These are phyloP conservation scores for Lagopus muta DNA, from an alignment of 2,113 vertebrate genomes.

Conservation along the genomic window DNA sequence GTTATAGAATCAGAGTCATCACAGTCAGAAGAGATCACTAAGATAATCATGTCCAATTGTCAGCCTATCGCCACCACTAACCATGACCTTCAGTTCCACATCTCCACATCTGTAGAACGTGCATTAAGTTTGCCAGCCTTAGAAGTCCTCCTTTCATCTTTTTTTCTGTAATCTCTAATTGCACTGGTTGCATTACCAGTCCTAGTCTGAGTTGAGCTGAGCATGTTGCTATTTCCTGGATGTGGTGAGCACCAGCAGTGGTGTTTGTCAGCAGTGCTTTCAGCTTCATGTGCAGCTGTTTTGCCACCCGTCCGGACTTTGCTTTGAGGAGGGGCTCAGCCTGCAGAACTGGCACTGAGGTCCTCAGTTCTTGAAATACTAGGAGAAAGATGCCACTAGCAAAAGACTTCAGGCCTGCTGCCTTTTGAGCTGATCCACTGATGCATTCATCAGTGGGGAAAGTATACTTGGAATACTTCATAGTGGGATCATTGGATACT, in stretches of 20 bases:
- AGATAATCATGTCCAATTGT: no score
- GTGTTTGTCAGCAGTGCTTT: background rate
- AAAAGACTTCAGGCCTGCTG: background rate
- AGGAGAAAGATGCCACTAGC: background rate
- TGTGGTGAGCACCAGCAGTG: background rate
- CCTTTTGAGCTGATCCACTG: background rate
- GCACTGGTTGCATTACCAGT: background rate
- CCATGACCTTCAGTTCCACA: no score
- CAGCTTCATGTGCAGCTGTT: background rate
- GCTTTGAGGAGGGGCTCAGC: background rate
- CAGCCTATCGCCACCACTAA: no score
- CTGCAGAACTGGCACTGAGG: background rate
- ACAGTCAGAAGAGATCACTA: no score
- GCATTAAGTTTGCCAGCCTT: background rate
- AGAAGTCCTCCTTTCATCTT: background rate
- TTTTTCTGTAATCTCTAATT: background rate
- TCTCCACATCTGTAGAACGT: no score
- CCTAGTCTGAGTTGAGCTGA: background rate
- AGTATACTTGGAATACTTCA: background rate
- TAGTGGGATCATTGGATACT: accelerated
- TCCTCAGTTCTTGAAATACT: background rate
- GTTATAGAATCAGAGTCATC: no score
- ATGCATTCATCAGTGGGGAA: no score
- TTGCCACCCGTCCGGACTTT: background rate
- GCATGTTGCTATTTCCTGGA: background rate